Conservation (phyloP, 1,140 invertebrate species). For the Antheraea mylitta region DNA sequence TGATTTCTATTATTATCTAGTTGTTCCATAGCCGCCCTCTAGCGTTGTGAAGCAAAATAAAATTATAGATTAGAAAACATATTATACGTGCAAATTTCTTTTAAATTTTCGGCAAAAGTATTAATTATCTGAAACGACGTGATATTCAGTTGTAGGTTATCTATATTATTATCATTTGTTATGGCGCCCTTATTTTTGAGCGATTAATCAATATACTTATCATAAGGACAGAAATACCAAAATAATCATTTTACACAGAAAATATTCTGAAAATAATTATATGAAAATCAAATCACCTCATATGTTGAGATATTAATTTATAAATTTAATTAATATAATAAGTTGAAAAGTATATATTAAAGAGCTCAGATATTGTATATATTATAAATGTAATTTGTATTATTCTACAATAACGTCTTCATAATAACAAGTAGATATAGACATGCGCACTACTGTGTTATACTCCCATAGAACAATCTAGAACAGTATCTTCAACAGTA, state of each 20-base stretch:
- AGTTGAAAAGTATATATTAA: too few species aligned
- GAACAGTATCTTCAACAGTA: not conserved
- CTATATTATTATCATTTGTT: constrained; percentile 20
- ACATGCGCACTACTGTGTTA: not conserved
- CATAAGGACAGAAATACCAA: too few species aligned
- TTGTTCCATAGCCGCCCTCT: constrained; percentile 38
- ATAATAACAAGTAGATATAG: not conserved
- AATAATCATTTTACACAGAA: too few species aligned
- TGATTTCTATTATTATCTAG: constrained; percentile 31
- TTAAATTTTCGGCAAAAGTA: not conserved
- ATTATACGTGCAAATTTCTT: constrained; percentile 7
- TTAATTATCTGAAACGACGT: constrained; percentile 10
- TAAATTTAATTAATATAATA: too few species aligned
- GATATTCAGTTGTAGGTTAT: constrained; percentile 26
- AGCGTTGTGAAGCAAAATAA: constrained; percentile 14
- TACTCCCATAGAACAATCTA: not conserved
- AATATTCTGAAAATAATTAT: too few species aligned
- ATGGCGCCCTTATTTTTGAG: constrained; percentile 11
- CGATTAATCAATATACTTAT: not conserved
- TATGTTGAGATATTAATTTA: too few species aligned
- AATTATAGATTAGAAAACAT: not conserved
- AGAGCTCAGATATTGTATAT: too few species aligned
- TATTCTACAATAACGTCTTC: not conserved
- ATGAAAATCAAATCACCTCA: too few species aligned
- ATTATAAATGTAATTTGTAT: not conserved